phyloP scores from a whole-genome alignment of 35 echinoderm and acorn worm genomes.

The Apostichopus parvimensis region DNA sequence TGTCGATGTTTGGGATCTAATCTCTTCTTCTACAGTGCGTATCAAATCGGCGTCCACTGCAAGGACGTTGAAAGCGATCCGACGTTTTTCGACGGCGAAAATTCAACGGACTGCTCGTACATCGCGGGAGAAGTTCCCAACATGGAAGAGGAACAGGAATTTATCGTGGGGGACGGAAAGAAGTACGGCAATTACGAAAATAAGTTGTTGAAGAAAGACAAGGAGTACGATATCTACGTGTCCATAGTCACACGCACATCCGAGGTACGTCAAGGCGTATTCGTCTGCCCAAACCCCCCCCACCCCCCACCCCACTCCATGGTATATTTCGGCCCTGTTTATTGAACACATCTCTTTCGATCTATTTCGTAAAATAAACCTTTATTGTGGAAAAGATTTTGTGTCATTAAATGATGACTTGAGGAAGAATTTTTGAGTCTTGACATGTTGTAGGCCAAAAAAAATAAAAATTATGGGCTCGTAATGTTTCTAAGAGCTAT shows the following conservation, averaged over 20 bases:
- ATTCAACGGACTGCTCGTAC: constrained; percentile 21
- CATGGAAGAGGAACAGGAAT: not conserved
- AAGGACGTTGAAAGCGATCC: not conserved
- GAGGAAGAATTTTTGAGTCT: no score
- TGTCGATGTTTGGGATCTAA: not conserved
- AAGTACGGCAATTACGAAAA: not conserved
- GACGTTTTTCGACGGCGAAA: not conserved
- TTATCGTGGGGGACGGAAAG: not conserved
- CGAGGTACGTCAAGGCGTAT: not conserved
- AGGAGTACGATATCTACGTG: not conserved
- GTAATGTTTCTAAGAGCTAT: no score
- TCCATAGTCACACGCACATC: constrained; percentile 3
- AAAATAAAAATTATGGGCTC: no score
- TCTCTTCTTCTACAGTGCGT: not conserved
- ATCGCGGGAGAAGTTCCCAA: constrained; percentile 11
- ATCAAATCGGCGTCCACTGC: constrained; percentile 34
- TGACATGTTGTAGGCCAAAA: no score
- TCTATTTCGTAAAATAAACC: no score
- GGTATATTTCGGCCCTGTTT: no score
- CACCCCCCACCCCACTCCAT: no score
- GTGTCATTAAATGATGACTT: no score
- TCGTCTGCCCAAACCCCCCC: no score
- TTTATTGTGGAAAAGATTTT: no score
- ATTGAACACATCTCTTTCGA: no score
- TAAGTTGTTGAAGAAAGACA: not conserved